Percentiles rank a stretch among this genome's conserved stretches.
Evolutionary conservation across 2,797 vertebrate species (phyloP).

Genomic region (Lophius americanus): DNA sequence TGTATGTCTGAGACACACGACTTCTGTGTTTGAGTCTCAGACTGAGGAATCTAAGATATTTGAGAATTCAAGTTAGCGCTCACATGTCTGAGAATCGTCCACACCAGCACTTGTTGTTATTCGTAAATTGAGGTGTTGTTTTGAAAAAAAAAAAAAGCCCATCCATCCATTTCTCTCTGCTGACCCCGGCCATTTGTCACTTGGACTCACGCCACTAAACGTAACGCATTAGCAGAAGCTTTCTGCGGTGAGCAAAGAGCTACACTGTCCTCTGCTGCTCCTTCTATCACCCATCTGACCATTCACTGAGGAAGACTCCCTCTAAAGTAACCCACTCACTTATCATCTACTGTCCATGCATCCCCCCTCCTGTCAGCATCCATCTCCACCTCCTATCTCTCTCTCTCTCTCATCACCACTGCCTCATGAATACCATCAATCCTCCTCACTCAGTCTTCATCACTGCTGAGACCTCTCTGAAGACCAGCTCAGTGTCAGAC

Average conservation of each 20-base stretch:
- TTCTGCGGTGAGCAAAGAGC: slow-evolving; percentile 31
- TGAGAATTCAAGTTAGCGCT: slow-evolving; percentile 23
- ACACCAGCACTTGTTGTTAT: slow-evolving; percentile 24
- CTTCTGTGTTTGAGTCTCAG: slow-evolving; percentile 7
- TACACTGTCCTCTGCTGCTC: slow-evolving; percentile 36
- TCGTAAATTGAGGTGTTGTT: slow-evolving; percentile 41
- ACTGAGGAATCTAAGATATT: slow-evolving; percentile 39
- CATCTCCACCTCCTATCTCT: slow-evolving; percentile 31
- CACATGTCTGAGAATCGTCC: slow-evolving; percentile 23
- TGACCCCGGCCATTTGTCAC: slow-evolving; percentile 50
- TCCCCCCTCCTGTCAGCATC: slow-evolving; percentile 55
- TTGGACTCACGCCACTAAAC: slow-evolving; percentile 38
- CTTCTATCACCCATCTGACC: slow-evolving; percentile 56
- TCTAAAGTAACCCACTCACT: slow-evolving; percentile 41
- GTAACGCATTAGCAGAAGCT: slow-evolving; percentile 44
- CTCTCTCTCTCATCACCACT: slow-evolving; percentile 27
- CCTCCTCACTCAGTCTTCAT: slow-evolving; percentile 30
- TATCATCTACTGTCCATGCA: slow-evolving; percentile 53
- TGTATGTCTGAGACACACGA: not conserved
- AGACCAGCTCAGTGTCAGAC: slow-evolving; percentile 69
- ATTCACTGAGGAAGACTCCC: slow-evolving; percentile 49
- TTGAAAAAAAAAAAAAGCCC: slow-evolving; percentile 26
- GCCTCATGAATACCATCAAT: slow-evolving; percentile 49
- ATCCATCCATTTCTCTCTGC: slow-evolving; percentile 6
- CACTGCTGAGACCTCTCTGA: slow-evolving; percentile 60